Base-by-base conservation (phyloP, 2,797 vertebrate species). In the Echeneis naucrates region DNA sequence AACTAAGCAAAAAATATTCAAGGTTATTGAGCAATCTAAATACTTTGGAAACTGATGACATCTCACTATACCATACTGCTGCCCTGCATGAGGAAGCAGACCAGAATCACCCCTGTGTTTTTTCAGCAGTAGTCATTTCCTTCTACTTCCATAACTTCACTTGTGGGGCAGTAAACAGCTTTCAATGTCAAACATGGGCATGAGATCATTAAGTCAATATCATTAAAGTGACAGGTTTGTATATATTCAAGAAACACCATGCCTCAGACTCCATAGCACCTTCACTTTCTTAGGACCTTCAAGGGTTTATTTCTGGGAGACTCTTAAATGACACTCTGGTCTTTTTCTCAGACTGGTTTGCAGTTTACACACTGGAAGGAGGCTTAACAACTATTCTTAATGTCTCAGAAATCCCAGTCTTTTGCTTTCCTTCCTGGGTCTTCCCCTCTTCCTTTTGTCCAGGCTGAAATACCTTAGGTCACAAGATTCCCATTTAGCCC, bases 401-500 rank as follows among this genome's bases (percentile, higher is more conserved):
- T 23, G 52, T 53, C 27, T 50, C 17, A 68, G n/a, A 19, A 4
- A 44, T 12, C 48, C n/a, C 16, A n/a, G 47, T 32, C 32, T 66
- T 65, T 60, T 55, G 45, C 64, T 52, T 65, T 72, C 32, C 2
- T 26, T 71, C 57, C 30, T 53, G 16, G 14, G 9, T 23, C 45
- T 53, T 16, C 16, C 19, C 48, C 58, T 53, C 32, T 45, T 54
- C 45, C 30, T 65, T 76, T 47, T 51, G 55, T 70, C 51, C 26
- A 37, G 55, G 61, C 62, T 68, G 47, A 70, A 92, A 93, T 88
- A 90, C 84, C 85, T 89, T 71, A 44, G 82, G 87, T 93, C 94
- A 95, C 89, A 93, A 92, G 93, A 92, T 87, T 89, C 77, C 79
- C 79, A 86, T 93, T 76, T 72, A 50, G 71, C 64, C 72, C 30